Conservation (phyloP, 2,888 invertebrate species). For the Tenthredo mesomela region DNA sequence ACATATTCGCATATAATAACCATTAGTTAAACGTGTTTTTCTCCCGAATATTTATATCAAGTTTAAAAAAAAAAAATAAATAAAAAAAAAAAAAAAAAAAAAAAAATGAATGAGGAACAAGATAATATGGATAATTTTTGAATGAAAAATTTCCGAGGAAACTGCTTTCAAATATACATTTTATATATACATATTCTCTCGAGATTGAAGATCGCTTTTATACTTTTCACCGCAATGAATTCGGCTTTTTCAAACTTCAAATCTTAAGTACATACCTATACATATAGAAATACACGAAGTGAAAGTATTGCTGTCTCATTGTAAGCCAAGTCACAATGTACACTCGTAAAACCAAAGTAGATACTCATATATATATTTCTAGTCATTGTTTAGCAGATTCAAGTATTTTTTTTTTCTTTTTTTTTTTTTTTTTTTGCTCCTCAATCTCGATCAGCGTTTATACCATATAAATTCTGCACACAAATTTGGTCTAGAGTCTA, state of each 20-base stretch:
- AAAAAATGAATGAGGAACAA: not conserved
- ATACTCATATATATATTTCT: not conserved
- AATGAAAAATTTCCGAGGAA: not conserved
- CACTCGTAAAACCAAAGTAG: not conserved
- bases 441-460: not conserved
- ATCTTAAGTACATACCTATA: not conserved
- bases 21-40: not conserved
- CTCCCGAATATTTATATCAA: not conserved
- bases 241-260: not conserved
- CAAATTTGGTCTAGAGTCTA: not conserved
- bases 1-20: not conserved
- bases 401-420: not conserved
- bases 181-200: not conserved
- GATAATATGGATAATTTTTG: not conserved
- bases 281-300: not conserved
- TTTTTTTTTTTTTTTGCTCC: not conserved
- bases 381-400: not conserved
- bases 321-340: not conserved
- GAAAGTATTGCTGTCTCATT: conserved; percentile 20
- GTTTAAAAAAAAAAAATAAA: not conserved
- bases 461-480: not conserved
- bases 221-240: not conserved
- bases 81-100: too few species aligned
- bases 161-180: not conserved
- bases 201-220: not conserved